These are phyloP conservation scores for Coendou prehensilis DNA, from an alignment of 2,797 vertebrate genomes.

Conservation along the genomic window DNA sequence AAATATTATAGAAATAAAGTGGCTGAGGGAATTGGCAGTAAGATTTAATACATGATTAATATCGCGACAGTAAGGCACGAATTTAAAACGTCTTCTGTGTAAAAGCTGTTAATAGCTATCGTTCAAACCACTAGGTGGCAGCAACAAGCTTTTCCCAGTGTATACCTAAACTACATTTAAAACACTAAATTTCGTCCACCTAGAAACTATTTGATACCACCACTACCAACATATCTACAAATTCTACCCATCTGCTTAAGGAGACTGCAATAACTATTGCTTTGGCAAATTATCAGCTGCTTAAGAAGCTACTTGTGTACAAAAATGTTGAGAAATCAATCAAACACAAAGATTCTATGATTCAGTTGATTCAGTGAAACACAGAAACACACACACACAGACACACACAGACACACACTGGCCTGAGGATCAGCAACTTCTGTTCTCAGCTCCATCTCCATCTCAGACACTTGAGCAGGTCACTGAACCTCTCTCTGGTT, in stretches of 20 bases:
- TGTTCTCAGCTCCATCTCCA: background rate
- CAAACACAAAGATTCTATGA: background rate
- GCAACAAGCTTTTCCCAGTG: slow-evolving; percentile 80
- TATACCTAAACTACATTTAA: background rate
- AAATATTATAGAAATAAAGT: slow-evolving; percentile 20
- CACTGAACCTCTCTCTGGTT: background rate
- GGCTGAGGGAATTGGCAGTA: background rate
- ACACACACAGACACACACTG: background rate
- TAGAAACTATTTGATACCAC: background rate
- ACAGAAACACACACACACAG: background rate
- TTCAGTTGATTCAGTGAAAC: background rate
- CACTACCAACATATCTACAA: background rate
- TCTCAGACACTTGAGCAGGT: background rate
- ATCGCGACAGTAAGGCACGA: background rate
- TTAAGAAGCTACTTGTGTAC: slow-evolving; percentile 31
- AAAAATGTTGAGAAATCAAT: slow-evolving; percentile 33
- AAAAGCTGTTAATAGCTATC: background rate
- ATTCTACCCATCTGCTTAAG: background rate
- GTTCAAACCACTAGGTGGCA: slow-evolving; percentile 87
- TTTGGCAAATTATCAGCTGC: slow-evolving; percentile 8
- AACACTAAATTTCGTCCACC: background rate
- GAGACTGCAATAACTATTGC: background rate
- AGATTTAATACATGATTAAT: background rate
- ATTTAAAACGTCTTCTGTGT: slow-evolving; percentile 44
- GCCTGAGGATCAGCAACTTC: background rate